A percentile compares a stretch with the other conserved stretches of the same genome.
Evolutionary conservation across 2,888 invertebrate species (phyloP).

Genomic region (Watsonalla binaria): DNA sequence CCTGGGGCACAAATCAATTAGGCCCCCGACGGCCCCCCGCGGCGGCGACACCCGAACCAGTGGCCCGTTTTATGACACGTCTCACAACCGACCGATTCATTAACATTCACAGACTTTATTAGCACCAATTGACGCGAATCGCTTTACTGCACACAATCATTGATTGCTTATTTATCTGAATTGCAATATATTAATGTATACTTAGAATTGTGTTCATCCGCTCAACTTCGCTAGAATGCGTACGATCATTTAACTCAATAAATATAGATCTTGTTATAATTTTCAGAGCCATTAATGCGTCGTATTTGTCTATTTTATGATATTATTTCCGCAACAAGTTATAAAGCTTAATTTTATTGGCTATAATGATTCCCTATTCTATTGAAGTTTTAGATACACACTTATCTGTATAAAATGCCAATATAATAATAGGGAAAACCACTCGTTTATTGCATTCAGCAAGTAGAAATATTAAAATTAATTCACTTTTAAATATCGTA

Average conservation of each 20-base stretch:
- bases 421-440: too few relatives aligned
- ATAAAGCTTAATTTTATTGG: neutral
- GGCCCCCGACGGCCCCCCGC: constrained; percentile 63
- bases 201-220: constrained; percentile 13
- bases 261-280: neutral
- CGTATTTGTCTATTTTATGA: too few relatives aligned
- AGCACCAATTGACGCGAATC: constrained; percentile 57
- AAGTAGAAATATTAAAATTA: too few relatives aligned
- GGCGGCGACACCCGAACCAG: constrained; percentile 72
- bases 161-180: constrained; percentile 42
- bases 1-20: constrained; percentile 80
- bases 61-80: constrained; percentile 78
- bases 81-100: constrained; percentile 68
- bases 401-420: too few relatives aligned
- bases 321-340: neutral
- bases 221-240: constrained; percentile 1
- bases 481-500: too few relatives aligned
- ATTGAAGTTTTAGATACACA: too few relatives aligned
- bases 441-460: too few relatives aligned
- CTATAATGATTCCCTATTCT: neutral
- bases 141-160: constrained; percentile 34
- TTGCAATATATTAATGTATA: constrained; percentile 19
- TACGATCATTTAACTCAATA: neutral
- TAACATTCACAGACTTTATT: constrained; percentile 75
- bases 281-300: too few relatives aligned